Conservation (phyloP, 2,888 invertebrate species). For the Stegophylla sp. region DNA sequence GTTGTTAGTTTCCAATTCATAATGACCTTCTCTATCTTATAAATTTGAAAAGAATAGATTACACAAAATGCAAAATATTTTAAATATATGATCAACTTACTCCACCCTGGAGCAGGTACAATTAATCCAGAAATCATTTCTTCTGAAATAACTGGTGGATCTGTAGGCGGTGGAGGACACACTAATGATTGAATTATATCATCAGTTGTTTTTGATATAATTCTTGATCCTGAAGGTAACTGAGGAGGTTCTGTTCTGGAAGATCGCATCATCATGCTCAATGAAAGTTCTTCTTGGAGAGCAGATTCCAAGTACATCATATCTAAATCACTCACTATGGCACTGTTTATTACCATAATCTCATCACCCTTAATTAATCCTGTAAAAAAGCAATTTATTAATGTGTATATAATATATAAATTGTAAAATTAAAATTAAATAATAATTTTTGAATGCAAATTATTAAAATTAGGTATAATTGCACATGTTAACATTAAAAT, state of each 20-base stretch:
- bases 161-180: slow-evolving; percentile 94
- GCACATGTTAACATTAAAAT: background rate
- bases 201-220: slow-evolving; percentile 80
- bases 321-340: slow-evolving; percentile 96
- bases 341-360: slow-evolving; percentile 98
- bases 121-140: slow-evolving; percentile 96
- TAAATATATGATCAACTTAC: slow-evolving; percentile 35
- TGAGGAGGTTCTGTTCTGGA: slow-evolving; percentile 71
- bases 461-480: background rate
- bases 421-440: background rate
- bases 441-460: slow-evolving; percentile 2
- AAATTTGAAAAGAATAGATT: background rate
- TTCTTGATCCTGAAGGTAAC: slow-evolving; percentile 68
- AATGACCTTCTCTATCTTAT: slow-evolving; percentile 49
- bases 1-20: slow-evolving; percentile 51
- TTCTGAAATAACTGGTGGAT: slow-evolving; percentile 91
- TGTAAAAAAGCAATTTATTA: slow-evolving; percentile 65
- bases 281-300: slow-evolving; percentile 89
- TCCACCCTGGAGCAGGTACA: slow-evolving; percentile 93
- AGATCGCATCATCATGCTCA: slow-evolving; percentile 95
- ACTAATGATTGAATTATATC: slow-evolving; percentile 94
- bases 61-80: background rate
- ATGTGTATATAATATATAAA: background rate
- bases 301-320: slow-evolving; percentile 99
- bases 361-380: slow-evolving; percentile 97